Conservation (phyloP, 2,113 vertebrate genomes). For the Merops nubicus region DNA sequence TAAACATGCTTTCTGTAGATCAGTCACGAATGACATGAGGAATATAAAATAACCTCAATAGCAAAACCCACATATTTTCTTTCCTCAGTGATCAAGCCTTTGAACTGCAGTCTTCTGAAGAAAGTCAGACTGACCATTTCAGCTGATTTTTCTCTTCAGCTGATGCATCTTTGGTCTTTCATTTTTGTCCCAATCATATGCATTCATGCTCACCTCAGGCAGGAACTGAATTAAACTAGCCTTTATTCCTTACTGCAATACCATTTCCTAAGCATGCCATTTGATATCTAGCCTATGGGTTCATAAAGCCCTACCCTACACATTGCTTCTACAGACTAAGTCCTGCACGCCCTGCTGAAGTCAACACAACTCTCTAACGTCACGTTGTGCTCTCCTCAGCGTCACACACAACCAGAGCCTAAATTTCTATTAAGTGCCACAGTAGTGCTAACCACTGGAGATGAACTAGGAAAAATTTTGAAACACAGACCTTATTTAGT, state of each 20-base stretch:
- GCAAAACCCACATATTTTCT: neutral
- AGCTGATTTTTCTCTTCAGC: neutral
- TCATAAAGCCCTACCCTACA: neutral
- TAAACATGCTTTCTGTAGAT: neutral
- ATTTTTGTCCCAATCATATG: neutral
- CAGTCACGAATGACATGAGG: neutral
- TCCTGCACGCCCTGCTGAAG: neutral
- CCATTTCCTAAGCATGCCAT: neutral
- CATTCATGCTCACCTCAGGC: neutral
- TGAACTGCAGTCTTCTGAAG: neutral
- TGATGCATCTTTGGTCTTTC: neutral
- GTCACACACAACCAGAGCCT: rapidly evolving
- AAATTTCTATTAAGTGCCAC: neutral
- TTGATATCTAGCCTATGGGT: neutral
- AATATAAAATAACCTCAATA: neutral
- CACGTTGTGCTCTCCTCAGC: neutral
- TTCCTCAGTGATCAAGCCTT: neutral
- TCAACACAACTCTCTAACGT: neutral
- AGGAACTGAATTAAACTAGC: neutral
- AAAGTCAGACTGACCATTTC: neutral
- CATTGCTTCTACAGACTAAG: neutral
- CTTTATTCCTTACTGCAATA: neutral
- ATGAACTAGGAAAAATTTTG: neutral
- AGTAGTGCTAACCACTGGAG: neutral
- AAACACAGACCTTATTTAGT: neutral